Conservation (phyloP, 2,888 invertebrate species). For the Atherix ibis region DNA sequence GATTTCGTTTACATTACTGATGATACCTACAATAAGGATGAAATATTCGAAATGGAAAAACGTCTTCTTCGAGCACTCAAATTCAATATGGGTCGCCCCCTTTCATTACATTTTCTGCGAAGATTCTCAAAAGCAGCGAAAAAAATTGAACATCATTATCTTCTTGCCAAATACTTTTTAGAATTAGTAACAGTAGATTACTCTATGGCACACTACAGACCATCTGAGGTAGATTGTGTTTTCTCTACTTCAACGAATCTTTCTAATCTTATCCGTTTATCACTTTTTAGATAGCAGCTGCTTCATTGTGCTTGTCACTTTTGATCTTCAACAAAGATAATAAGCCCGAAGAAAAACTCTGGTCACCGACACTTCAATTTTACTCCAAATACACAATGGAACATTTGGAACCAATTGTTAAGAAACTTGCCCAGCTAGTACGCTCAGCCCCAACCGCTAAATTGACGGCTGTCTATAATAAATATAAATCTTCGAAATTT, state of each 20-base stretch:
- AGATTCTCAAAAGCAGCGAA: conserved; percentile 51
- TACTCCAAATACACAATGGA: conserved; percentile 60
- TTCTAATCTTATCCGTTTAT: conserved; percentile 1
- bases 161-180: conserved; percentile 78
- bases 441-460: conserved; percentile 52
- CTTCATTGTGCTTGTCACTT: conserved; percentile 26
- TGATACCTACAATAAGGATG: conserved; percentile 60
- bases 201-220: conserved; percentile 55
- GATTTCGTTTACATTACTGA: conserved; percentile 90
- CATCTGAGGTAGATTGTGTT: conserved; percentile 51
- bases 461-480: conserved; percentile 50
- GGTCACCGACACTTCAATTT: conserved; percentile 59
- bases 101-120: conserved; percentile 77
- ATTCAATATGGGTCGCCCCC: conserved; percentile 70
- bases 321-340: conserved; percentile 24
- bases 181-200: conserved; percentile 74
- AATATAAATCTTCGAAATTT: conserved; percentile 43
- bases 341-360: conserved; percentile 35
- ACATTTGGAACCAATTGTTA: conserved; percentile 51
- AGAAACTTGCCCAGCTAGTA: conserved; percentile 52
- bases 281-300: conserved; percentile 28
- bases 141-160: conserved; percentile 48
- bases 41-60: conserved; percentile 71
- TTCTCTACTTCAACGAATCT: neutral
- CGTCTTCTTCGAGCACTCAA: conserved; percentile 58